Percentiles rank a stretch among this genome's conserved stretches.
Conservation (phyloP, 2,888 invertebrate species). For the Melolontha melolontha region DNA sequence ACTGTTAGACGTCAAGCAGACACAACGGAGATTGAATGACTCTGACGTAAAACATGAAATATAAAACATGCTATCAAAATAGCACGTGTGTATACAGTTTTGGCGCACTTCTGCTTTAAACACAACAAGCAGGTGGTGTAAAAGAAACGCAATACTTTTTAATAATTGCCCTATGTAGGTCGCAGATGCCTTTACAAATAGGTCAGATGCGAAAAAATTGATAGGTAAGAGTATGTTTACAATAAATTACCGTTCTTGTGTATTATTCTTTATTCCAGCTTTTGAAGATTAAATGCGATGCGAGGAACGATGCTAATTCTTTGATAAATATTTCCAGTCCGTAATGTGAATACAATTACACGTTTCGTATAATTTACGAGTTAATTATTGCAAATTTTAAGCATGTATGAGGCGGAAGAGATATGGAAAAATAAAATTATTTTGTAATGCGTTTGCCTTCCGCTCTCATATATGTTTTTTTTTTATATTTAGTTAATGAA, state of each 20-base stretch:
- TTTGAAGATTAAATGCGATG: constrained; percentile 1
- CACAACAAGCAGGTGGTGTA: constrained; percentile 47
- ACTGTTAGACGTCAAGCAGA: constrained; percentile 22
- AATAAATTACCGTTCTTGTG: constrained; percentile 9
- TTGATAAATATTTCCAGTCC: background rate
- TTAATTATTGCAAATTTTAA: too few relatives aligned
- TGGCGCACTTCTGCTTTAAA: constrained; percentile 34
- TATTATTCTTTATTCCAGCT: background rate
- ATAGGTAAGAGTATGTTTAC: constrained; percentile 36
- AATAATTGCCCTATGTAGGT: constrained; percentile 50
- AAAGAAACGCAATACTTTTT: constrained; percentile 49
- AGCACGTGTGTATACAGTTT: constrained; percentile 20
- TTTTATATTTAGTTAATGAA: too few relatives aligned
- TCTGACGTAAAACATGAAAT: constrained; percentile 14
- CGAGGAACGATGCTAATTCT: background rate
- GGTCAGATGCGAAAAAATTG: constrained; percentile 45
- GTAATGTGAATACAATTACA: too few relatives aligned
- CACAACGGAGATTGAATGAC: background rate
- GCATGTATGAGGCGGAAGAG: too few relatives aligned
- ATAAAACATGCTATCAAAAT: constrained; percentile 35
- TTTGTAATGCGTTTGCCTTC: too few relatives aligned
- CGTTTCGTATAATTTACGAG: too few relatives aligned
- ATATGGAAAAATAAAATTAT: too few relatives aligned
- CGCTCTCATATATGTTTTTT: too few relatives aligned
- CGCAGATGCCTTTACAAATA: constrained; percentile 52